These are phyloP conservation scores for Caranx melampygus DNA, from an alignment of 2,113 vertebrate genomes.

Conservation along the genomic window DNA sequence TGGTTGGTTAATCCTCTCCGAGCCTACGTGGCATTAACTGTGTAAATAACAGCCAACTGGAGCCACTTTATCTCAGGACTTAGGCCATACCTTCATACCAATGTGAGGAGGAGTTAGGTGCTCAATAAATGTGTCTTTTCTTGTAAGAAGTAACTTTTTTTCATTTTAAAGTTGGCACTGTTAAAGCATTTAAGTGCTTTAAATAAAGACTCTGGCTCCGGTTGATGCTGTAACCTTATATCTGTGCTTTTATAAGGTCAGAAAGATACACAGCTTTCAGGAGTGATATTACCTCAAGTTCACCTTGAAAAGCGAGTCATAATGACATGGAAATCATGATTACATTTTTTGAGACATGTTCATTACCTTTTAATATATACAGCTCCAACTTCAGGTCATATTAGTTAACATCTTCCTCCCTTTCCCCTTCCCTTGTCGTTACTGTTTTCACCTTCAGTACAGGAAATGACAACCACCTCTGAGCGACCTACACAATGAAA, in stretches of 20 bases:
- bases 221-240: neutral
- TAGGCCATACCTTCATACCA: neutral
- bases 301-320: neutral
- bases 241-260: slow-evolving; percentile 15
- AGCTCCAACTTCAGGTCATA: too few relatives aligned
- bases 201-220: too few relatives aligned
- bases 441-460: too few relatives aligned
- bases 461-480: too few relatives aligned
- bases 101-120: neutral
- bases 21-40: neutral
- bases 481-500: too few relatives aligned
- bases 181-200: neutral
- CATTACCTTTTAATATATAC: slow-evolving; percentile 5
- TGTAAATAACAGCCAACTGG: neutral
- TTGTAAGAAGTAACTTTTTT: neutral
- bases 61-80: neutral
- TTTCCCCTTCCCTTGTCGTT: too few relatives aligned
- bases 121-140: neutral
- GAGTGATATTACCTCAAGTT: slow-evolving; percentile 1
- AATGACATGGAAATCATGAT: neutral
- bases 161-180: neutral
- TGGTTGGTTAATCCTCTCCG: neutral
- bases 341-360: slow-evolving; percentile 1
- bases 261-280: neutral
- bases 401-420: too few relatives aligned